phyloP scores from a whole-genome alignment of 1,140 invertebrate species.

The Idris sp. region DNA sequence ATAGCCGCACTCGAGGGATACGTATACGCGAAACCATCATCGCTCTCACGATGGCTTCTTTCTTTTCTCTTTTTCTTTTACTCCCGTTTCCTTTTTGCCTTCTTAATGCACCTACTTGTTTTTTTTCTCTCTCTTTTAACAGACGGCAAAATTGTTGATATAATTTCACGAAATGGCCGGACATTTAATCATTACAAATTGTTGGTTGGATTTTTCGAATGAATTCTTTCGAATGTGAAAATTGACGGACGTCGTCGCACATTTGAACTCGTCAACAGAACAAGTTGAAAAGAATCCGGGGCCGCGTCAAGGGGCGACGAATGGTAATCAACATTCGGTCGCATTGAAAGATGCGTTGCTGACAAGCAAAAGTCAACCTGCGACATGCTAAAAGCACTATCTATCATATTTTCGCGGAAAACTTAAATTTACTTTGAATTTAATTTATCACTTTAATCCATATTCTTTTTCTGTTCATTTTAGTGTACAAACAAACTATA shows the following conservation, averaged over 20 bases:
- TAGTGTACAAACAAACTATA: no score
- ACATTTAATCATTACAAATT: constrained; percentile 38
- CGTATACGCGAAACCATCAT: constrained; percentile 50
- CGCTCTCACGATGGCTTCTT: constrained; percentile 46
- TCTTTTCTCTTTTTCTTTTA: constrained; percentile 25
- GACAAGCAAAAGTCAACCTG: constrained; percentile 74
- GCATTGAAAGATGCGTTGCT: constrained; percentile 71
- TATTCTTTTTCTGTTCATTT: no score
- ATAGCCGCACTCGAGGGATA: constrained; percentile 64
- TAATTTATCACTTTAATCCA: no score
- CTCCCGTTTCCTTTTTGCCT: constrained; percentile 2
- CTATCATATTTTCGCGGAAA: constrained; percentile 21
- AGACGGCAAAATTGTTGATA: constrained; percentile 33
- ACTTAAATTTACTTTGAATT: no score
- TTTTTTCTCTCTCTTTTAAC: constrained; percentile 13
- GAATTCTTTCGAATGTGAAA: constrained; percentile 54
- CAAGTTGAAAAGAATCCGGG: constrained; percentile 63
- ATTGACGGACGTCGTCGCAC: constrained; percentile 53
- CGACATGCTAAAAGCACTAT: constrained; percentile 33
- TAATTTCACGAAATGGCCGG: constrained; percentile 33
- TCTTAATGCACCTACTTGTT: no score
- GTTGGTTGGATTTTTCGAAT: constrained; percentile 15
- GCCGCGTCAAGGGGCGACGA: constrained; percentile 65
- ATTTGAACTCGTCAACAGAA: constrained; percentile 58
- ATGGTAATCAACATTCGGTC: constrained; percentile 70